Evolutionary conservation across 2,113 vertebrate species (phyloP).

Genomic region (Glaucomys volans): DNA sequence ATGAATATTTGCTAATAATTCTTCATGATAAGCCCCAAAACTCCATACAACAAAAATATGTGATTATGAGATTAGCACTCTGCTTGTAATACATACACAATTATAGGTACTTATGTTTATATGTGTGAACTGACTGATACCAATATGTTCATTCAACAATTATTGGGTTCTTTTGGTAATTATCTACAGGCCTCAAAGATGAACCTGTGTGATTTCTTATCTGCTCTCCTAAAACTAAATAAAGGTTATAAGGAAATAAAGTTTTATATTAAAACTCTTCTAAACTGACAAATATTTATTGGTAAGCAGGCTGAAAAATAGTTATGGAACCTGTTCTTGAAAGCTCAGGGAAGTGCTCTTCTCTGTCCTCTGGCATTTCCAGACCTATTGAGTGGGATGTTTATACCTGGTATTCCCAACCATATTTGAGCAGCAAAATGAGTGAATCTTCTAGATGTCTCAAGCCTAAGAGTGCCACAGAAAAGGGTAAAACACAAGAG

Average conservation of each 20-base stretch:
- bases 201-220: background rate
- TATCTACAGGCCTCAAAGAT: background rate
- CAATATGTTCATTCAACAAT: background rate
- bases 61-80: background rate
- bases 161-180: background rate
- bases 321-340: background rate
- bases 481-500: background rate
- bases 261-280: background rate
- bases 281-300: background rate
- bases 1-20: background rate
- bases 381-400: background rate
- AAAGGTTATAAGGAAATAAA: background rate
- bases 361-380: background rate
- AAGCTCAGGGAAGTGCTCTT: background rate
- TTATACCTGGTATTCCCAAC: background rate
- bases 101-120: background rate
- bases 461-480: background rate
- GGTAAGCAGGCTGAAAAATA: background rate
- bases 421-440: background rate
- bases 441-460: background rate
- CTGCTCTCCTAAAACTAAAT: background rate
- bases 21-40: background rate
- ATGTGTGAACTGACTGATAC: background rate
- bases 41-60: background rate
- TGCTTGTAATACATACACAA: background rate